Base-by-base conservation (phyloP, 2,113 vertebrate genomes). In the Sinocyclocheilus maitianheensis region DNA sequence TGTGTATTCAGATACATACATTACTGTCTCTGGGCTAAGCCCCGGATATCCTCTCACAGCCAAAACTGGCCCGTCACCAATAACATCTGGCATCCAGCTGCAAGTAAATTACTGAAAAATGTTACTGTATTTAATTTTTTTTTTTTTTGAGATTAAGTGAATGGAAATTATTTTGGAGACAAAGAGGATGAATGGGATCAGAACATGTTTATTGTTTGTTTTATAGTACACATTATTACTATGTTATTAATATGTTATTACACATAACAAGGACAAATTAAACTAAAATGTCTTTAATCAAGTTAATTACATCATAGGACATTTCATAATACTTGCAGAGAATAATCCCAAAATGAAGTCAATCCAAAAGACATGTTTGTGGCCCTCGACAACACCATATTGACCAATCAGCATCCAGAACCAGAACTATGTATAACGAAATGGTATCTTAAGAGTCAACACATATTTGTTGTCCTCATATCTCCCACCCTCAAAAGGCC, bases 401-500 rank as follows among this genome's bases (percentile, higher is more conserved):
- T 9, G 8, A 60, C 20, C 18, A 22, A 22, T 22, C 58, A 60
- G 58, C 2, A 60, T 60, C 13, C 26, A 67, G 13, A 67, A 67
- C 65, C 13, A 67, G 12, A 67, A 30, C 26, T 26, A 16, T 67
- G 4, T 65, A 26, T 65, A 4, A 26, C 6, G 7, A 58, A 2
- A 9, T 9, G 58, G 18, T 60, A 60, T 22, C 7, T 65, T 65
- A 13, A 14, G 11, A 65, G 3, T 22, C 37, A n/a, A 43, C 10
- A 5, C 5, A 76, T 26, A 48, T 76, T 26, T 51, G 16, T 22
- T 8, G 67, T 51, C 46, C 77, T 78, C 22, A n/a, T 40, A 2
- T 43, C 34, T 74, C 34, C 75, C 81, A 85, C 69, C 53, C 80
- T 76, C 60, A 83, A 88, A 43, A 5, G 1, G 81, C 76, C 72